Base-by-base conservation (phyloP, 2,888 invertebrate genomes). In the Fragum whitleyi region DNA sequence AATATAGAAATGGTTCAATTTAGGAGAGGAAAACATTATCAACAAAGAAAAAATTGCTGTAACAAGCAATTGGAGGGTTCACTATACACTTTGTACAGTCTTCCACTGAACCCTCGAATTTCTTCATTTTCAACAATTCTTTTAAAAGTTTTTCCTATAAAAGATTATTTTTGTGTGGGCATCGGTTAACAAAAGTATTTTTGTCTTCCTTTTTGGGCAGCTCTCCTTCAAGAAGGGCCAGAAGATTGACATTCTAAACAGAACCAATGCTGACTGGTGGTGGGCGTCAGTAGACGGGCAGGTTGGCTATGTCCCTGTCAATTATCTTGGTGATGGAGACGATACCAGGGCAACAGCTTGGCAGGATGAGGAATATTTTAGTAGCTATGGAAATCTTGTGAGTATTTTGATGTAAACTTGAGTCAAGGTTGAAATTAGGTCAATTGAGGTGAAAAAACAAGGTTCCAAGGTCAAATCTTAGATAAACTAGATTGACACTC, bases 341-440 rank as follows among this genome's bases (percentile, higher is more conserved):
- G 69, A 74, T 23, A 57, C 59, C 5, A 78, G 78, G 28, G 72
- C 85, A 23, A 21, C 79, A 1, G 74, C 28, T 16, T 90, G 90
- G 90, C 87, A 90, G 68, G 87, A 90, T 81, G 87, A 89, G 11
- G 90, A 90, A 57, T 90, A 90, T 57, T 90, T 90, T 85, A 87
- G 86, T 42, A 88, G 80, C 75, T 90, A 90, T 79, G 84, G 87
- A 39, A 87, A 80, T 61, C 72, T 90, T 74, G 90, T 90, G 67
- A 77, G 86, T 70, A 32, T 28, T 47, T 36, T 36, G 32, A 9
- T 36, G n/a, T n/a, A n/a, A n/a, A n/a, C n/a, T 21, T 29, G 53
- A 26, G 36, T 32, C 23, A 16, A 14, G 16, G 47, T 14, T 47
- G 9, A 47, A 14, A 16, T 16, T 21, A 23, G 21, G n/a, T n/a